These are phyloP conservation scores for Setipinna tenuifilis DNA, from an alignment of 2,797 vertebrate genomes.

Conservation along the genomic window DNA sequence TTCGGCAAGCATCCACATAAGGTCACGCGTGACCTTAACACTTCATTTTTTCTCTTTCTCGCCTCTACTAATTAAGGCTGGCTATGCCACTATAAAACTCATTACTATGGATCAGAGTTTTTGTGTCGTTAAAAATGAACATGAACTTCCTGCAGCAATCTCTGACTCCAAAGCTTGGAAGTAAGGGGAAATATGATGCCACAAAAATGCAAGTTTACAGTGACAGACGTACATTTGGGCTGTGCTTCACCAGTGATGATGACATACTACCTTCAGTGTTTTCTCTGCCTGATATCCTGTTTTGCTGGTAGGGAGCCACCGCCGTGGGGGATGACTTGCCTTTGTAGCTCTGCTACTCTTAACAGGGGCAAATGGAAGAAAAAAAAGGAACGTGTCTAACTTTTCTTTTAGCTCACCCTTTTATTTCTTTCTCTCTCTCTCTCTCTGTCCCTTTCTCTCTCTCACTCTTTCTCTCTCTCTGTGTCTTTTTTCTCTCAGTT, in stretches of 20 bases:
- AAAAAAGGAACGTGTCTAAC: not conserved
- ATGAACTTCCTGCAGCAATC: not conserved
- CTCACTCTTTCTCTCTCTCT: not conserved
- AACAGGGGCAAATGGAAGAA: not conserved
- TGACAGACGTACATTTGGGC: not conserved
- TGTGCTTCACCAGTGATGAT: not conserved
- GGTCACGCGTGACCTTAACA: not conserved
- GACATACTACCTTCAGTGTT: not conserved
- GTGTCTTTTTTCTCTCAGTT: not conserved
- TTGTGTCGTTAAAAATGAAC: not conserved
- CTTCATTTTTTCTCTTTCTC: not conserved
- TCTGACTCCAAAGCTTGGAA: not conserved
- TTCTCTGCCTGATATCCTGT: not conserved
- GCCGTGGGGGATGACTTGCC: not conserved
- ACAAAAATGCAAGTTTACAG: not conserved
- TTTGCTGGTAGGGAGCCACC: not conserved
- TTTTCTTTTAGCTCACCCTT: not conserved
- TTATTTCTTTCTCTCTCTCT: too few species aligned
- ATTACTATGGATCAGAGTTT: not conserved
- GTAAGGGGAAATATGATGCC: not conserved
- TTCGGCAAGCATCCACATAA: not conserved
- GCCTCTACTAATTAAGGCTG: not conserved
- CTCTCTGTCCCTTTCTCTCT: not conserved
- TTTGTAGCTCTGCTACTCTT: not conserved
- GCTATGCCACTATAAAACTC: not conserved